These are phyloP conservation scores for Hirundo rustica DNA, from an alignment of 2,797 vertebrate species.

Conservation along the genomic window DNA sequence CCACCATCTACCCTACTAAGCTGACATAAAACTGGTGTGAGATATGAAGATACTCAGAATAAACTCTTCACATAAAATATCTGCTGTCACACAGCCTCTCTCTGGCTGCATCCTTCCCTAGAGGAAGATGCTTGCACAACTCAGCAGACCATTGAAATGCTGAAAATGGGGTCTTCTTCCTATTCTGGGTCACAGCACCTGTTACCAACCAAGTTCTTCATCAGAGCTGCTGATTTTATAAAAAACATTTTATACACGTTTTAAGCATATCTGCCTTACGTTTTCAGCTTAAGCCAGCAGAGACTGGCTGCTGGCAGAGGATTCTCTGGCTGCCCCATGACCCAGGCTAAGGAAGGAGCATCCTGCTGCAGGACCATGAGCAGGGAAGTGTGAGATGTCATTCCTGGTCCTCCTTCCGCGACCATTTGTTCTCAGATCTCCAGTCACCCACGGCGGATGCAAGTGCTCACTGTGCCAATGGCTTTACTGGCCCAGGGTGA, in stretches of 20 bases:
- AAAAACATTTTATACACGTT: not conserved
- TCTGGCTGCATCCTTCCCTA: not conserved
- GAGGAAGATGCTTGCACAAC: not conserved
- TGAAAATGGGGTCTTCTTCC: not conserved
- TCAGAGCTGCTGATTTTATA: not conserved
- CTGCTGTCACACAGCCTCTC: not conserved
- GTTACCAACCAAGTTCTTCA: accelerated
- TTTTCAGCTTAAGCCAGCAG: not conserved
- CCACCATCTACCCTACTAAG: not conserved
- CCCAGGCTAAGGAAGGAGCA: not conserved
- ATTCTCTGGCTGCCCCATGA: not conserved
- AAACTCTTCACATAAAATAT: not conserved
- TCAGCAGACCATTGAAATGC: not conserved
- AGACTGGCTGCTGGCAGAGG: not conserved
- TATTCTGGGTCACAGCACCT: not conserved
- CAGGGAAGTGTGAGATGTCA: not conserved
- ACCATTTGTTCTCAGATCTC: accelerated
- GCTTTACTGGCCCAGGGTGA: not conserved
- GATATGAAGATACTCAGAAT: not conserved
- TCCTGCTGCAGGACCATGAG: not conserved
- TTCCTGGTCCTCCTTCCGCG: accelerated
- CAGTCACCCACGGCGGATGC: not conserved
- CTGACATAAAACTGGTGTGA: not conserved
- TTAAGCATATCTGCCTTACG: not conserved
- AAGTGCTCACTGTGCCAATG: not conserved